Conservation (phyloP, 1,140 invertebrate species). For the Papilio machaon region DNA sequence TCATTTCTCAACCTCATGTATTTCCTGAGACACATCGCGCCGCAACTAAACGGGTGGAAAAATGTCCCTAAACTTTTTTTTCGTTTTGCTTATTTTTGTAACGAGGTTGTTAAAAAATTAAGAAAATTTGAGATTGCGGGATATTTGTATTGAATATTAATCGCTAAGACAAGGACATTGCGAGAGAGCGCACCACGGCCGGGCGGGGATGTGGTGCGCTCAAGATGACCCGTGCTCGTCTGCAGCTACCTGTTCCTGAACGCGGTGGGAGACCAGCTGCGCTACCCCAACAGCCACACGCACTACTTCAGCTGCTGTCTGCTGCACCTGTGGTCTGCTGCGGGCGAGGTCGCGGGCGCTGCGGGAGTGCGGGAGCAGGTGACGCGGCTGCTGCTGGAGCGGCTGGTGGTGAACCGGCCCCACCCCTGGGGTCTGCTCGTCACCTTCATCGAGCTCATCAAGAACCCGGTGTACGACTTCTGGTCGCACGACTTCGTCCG, state of each 20-base stretch:
- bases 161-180: too few relatives aligned
- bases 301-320: constrained; percentile 99
- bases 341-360: background rate
- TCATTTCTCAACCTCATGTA: background rate
- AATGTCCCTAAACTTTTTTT: too few relatives aligned
- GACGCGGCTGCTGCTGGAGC: constrained; percentile 96
- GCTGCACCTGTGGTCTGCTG: constrained; percentile 92
- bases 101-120: too few relatives aligned
- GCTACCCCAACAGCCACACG: constrained; percentile 99
- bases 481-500: constrained; percentile 99
- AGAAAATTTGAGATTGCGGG: too few relatives aligned
- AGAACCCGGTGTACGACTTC: constrained; percentile 99
- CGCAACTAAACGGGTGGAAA: too few relatives aligned
- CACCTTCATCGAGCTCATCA: constrained; percentile 99
- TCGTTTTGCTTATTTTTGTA: too few relatives aligned
- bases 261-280: constrained; percentile 98
- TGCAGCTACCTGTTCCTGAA: constrained; percentile 96
- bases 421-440: constrained; percentile 99
- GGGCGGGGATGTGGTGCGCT: too few relatives aligned
- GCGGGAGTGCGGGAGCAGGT: constrained; percentile 92
- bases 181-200: too few relatives aligned
- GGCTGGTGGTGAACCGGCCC: constrained; percentile 98
- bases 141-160: too few relatives aligned
- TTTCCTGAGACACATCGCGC: too few relatives aligned
- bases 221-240: background rate